These are phyloP conservation scores for Scolopax rusticola DNA, from an alignment of 2,797 vertebrate species.

Conservation along the genomic window DNA sequence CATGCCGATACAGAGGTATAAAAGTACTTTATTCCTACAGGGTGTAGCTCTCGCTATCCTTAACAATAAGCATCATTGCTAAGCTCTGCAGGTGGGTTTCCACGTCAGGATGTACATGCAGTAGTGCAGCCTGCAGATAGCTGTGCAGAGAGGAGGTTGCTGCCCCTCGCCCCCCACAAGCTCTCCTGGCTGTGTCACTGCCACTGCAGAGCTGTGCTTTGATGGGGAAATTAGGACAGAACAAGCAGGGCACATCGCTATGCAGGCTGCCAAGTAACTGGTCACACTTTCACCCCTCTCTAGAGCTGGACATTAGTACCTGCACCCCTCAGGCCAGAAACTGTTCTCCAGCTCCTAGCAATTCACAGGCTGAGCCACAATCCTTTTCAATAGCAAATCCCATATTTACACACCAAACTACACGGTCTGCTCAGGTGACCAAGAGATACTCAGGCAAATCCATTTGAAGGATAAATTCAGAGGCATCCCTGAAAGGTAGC, in stretches of 20 bases:
- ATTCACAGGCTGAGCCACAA: not conserved
- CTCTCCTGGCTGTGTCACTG: fast-evolving
- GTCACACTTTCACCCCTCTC: not conserved
- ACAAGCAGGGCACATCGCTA: fast-evolving
- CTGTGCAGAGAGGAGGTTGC: too few relatives aligned
- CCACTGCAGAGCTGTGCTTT: not conserved
- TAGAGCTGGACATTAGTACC: not conserved
- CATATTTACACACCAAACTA: not conserved
- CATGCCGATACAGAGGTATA: not conserved
- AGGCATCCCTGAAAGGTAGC: not conserved
- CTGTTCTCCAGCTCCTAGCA: not conserved
- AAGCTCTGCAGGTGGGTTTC: not conserved
- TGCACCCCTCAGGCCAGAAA: too few relatives aligned
- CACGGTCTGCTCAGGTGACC: fast-evolving
- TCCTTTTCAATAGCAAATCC: not conserved
- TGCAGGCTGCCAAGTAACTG: too few relatives aligned
- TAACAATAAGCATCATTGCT: fast-evolving
- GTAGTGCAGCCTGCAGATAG: fast-evolving
- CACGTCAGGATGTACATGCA: fast-evolving
- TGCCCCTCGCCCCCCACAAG: fast-evolving
- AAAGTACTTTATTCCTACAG: not conserved
- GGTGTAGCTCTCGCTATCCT: not conserved
- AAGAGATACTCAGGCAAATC: not conserved
- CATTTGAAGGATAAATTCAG: not conserved
- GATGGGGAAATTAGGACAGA: fast-evolving